Conservation (phyloP, 2,797 vertebrate genomes). For the Acrossocheilus wenchowensis region DNA sequence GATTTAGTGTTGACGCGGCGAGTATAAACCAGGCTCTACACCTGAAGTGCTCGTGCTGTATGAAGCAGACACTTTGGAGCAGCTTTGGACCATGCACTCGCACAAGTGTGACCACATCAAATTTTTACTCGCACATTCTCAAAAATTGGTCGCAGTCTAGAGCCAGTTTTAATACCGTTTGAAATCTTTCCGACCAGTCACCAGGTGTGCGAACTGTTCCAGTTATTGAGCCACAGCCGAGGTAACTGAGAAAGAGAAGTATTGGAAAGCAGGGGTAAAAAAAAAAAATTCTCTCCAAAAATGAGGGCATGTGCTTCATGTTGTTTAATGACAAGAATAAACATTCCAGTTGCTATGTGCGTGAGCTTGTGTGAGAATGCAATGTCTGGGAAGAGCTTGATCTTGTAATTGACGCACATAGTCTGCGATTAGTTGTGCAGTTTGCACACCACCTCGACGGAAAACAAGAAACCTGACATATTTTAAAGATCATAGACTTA, state of each 20-base stretch:
- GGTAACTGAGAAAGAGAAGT: background rate
- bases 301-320: background rate
- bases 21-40: too few relatives aligned
- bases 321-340: constrained; percentile 18
- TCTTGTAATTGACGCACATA: background rate
- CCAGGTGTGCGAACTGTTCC: background rate
- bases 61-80: too few relatives aligned
- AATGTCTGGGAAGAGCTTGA: background rate
- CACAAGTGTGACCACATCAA: too few relatives aligned
- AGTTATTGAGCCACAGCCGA: background rate
- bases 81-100: too few relatives aligned
- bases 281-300: background rate
- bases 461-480: constrained; percentile 19
- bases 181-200: background rate
- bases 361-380: constrained; percentile 2
- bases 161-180: background rate
- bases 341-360: constrained; percentile 17
- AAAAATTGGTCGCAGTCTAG: too few relatives aligned
- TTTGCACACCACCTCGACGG: background rate
- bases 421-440: background rate
- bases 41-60: too few relatives aligned
- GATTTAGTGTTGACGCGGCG: background rate
- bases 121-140: too few relatives aligned
- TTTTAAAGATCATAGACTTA: constrained; percentile 11
- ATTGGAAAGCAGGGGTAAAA: background rate